These are phyloP conservation scores for Mylabris sibirica DNA, from an alignment of 2,888 invertebrate species.

Conservation along the genomic window DNA sequence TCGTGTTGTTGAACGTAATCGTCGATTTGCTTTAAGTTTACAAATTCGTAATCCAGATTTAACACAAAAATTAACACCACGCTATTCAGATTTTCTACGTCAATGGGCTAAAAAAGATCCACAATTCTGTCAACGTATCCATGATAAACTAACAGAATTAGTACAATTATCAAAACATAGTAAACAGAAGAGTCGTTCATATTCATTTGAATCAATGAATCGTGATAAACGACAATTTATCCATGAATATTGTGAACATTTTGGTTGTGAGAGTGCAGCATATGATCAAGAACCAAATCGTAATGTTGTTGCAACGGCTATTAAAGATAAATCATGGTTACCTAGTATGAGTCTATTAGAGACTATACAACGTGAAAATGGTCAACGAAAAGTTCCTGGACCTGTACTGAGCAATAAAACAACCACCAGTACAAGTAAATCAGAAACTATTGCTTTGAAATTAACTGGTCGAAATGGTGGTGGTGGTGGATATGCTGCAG, in stretches of 20 bases:
- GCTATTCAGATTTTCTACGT: conserved; percentile 87
- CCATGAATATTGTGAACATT: conserved; percentile 94
- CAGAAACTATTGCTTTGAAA: conserved; percentile 53
- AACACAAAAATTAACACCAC: conserved; percentile 78
- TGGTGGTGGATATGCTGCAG: conserved; percentile 14
- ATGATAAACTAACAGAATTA: conserved; percentile 83
- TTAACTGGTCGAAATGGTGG: conserved; percentile 34
- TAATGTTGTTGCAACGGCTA: conserved; percentile 92
- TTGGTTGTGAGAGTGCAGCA: conserved; percentile 92
- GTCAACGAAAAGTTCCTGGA: conserved; percentile 81
- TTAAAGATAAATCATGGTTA: conserved; percentile 78
- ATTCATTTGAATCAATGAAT: conserved; percentile 94
- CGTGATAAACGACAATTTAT: conserved; percentile 90
- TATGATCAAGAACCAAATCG: conserved; percentile 96
- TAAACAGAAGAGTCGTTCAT: conserved; percentile 62
- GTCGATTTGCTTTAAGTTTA: conserved; percentile 86
- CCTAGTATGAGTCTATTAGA: conserved; percentile 87
- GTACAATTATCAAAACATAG: conserved; percentile 89
- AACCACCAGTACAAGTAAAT: conserved; percentile 35
- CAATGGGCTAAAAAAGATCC: conserved; percentile 83
- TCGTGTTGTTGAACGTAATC: conserved; percentile 84
- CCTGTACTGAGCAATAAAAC: conserved; percentile 61
- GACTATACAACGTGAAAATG: conserved; percentile 79
- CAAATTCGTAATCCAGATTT: conserved; percentile 93
- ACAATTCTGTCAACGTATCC: conserved; percentile 80